Percentiles rank a stretch among this genome's conserved stretches.
phyloP scores from a whole-genome alignment of 2,888 invertebrate species.

The Onchidella celtica region DNA sequence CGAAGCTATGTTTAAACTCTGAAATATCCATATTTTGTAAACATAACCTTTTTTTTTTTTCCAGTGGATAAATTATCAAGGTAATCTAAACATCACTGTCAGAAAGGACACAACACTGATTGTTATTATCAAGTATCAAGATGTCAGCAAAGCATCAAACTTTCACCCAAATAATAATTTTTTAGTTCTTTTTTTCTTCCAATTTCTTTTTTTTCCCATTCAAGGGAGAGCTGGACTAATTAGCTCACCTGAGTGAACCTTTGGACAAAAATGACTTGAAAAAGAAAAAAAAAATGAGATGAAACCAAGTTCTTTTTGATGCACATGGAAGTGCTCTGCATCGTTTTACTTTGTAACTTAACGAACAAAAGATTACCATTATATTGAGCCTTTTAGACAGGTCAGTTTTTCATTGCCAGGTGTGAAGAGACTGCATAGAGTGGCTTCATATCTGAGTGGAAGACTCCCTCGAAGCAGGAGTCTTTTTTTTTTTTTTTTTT shows the following conservation, averaged over 20 bases:
- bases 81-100: slow-evolving; percentile 17
- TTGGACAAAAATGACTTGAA: background rate
- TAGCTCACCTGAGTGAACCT: background rate
- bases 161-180: slow-evolving; percentile 17
- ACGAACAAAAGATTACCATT: no score
- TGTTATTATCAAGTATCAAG: background rate
- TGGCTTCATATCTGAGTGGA: no score
- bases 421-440: no score
- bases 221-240: background rate
- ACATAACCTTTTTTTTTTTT: slow-evolving; percentile 1
- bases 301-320: slow-evolving; percentile 45
- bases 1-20: slow-evolving; percentile 48
- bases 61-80: background rate
- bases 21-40: slow-evolving; percentile 3
- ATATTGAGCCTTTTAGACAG: background rate
- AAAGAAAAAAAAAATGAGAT: slow-evolving; percentile 24
- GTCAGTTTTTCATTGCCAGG: background rate
- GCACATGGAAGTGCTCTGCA: slow-evolving; percentile 4
- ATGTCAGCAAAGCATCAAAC: slow-evolving; percentile 21
- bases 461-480: no score
- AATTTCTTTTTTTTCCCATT: background rate
- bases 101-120: background rate
- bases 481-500: no score
- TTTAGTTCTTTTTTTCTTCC: background rate
- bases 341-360: no score